Conservation (phyloP, 2,113 vertebrate genomes). For the Paratilapia polleni region DNA sequence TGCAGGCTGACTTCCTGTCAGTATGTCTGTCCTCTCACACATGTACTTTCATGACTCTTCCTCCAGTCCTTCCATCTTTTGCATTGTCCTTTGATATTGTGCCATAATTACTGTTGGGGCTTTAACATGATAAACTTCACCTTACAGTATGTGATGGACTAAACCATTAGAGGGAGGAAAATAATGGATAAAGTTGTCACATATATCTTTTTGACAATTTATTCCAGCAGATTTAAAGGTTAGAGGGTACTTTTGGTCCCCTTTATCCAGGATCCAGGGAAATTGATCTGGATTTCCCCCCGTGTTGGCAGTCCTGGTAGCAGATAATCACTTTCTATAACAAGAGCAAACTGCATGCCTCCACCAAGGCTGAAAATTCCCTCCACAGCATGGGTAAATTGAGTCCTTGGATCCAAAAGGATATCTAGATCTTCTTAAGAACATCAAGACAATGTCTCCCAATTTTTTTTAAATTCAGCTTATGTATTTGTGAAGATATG, state of each 20-base stretch:
- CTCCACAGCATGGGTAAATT: background rate
- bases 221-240: background rate
- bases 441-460: background rate
- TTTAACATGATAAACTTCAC: background rate
- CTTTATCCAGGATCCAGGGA: background rate
- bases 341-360: background rate
- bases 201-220: background rate
- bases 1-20: background rate
- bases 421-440: background rate
- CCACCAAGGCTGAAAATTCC: background rate
- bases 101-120: background rate
- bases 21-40: background rate
- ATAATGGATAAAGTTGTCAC: background rate
- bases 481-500: background rate
- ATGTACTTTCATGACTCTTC: background rate
- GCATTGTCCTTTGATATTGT: background rate
- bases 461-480: background rate
- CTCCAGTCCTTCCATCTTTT: background rate
- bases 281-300: background rate
- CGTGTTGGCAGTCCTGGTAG: too few relatives aligned
- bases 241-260: background rate
- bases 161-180: background rate
- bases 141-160: background rate
- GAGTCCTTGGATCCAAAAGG: background rate
- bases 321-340: background rate